These are phyloP conservation scores for Corythucha ciliata DNA, from an alignment of 2,888 invertebrate genomes.

Conservation along the genomic window DNA sequence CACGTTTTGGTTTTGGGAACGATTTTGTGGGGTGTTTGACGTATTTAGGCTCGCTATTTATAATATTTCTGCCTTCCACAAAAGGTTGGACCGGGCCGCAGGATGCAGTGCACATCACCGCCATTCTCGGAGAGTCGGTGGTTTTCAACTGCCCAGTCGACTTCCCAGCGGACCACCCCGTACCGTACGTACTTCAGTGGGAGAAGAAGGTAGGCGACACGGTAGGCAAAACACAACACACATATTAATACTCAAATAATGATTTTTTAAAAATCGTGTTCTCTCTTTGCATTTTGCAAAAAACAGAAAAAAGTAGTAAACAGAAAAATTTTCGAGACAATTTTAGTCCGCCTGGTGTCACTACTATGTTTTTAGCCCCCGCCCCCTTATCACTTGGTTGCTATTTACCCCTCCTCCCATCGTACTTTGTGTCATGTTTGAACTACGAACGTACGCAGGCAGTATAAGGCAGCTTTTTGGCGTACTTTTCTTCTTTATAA, in stretches of 20 bases:
- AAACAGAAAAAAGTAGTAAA: too few relatives aligned
- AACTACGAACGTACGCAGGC: constrained; percentile 23
- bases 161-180: constrained; percentile 89
- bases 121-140: constrained; percentile 92
- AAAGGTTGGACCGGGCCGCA: constrained; percentile 62
- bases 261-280: too few relatives aligned
- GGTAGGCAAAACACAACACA: constrained; percentile 35
- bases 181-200: constrained; percentile 98
- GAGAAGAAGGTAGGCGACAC: constrained; percentile 79
- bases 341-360: too few relatives aligned
- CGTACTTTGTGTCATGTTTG: background rate
- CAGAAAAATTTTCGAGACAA: too few relatives aligned
- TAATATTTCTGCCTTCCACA: constrained; percentile 31
- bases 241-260: too few relatives aligned
- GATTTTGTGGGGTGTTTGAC: background rate
- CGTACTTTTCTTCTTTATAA: too few relatives aligned
- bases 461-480: constrained; percentile 27
- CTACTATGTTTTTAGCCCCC: too few relatives aligned
- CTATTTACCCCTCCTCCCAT: constrained; percentile 23
- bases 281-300: too few relatives aligned
- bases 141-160: constrained; percentile 97
- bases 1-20: background rate
- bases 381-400: too few relatives aligned
- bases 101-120: constrained; percentile 94
- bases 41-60: background rate